Percentiles rank a stretch among this genome's conserved stretches.
These are phyloP conservation scores for Myotis myotis DNA, from an alignment of 2,797 vertebrate species.

Conservation along the genomic window DNA sequence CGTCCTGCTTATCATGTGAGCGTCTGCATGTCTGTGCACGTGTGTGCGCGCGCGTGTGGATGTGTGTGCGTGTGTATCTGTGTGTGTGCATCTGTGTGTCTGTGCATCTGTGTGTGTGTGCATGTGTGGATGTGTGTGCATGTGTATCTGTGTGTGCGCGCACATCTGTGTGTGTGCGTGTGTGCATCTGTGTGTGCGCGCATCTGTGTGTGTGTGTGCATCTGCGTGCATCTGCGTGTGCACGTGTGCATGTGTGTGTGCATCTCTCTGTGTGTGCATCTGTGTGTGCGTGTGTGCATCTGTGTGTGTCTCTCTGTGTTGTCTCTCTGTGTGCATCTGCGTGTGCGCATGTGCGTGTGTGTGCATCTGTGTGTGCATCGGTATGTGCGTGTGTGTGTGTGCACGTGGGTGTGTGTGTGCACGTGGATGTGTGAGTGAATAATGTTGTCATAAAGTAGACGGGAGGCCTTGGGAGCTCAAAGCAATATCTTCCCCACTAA, in stretches of 20 bases:
- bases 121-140: fast-evolving
- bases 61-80: fast-evolving
- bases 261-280: fast-evolving
- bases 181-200: fast-evolving
- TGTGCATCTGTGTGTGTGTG: neutral
- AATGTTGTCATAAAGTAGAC: conserved; percentile 62
- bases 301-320: too few species aligned
- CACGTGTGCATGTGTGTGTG: neutral
- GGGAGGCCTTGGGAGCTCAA: conserved; percentile 73
- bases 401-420: neutral
- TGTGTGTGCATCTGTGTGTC: neutral
- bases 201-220: fast-evolving
- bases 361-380: neutral
- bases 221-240: fast-evolving
- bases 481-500: conserved; percentile 88
- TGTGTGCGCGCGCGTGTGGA: fast-evolving
- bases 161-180: neutral
- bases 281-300: fast-evolving
- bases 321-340: fast-evolving
- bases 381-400: neutral
- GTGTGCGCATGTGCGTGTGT: neutral
- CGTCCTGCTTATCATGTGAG: neutral
- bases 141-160: fast-evolving
- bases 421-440: neutral
- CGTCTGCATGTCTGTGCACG: fast-evolving